Base-by-base conservation (phyloP, 2,113 vertebrate genomes). In the Chinchilla lanigera region DNA sequence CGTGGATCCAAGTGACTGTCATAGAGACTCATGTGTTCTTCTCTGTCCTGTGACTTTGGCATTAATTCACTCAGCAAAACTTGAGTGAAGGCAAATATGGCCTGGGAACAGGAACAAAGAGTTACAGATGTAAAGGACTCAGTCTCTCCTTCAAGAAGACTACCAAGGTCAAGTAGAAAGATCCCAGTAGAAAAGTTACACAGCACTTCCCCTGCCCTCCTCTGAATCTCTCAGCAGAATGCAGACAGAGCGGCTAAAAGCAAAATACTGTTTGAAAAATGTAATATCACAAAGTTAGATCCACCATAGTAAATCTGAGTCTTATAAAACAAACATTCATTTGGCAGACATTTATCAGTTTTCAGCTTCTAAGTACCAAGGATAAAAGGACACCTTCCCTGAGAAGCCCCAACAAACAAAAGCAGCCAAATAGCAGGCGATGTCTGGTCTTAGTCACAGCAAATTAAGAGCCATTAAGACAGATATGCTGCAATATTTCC, bases 401-500 rank as follows among this genome's bases (percentile, higher is more conserved):
- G 47, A 58, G 54, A n/a, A 41, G 5, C 50, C 67, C 33, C 14
- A 47, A 41, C 14, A 38, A 58, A 47, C 28, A 56, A 26, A 33
- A 50, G 30, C 26, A 16, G n/a, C 16, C 5, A 22, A 73, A 35
- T 7, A 52, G 22, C 13, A 28, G 41, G 2, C 30, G 22, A 12
- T 1, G 22, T 38, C 77, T 35, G 85, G n/a, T 50, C 22, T 33
- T 26, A 41, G 9, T 28, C 30, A 1, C 24, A 0, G 44, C 14
- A 10, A 80, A 20, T 41, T 22, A 22, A 44, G 30, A 3, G 28
- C 33, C 8, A 7, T 0, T 1, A 4, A 63, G 61, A 7, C 9
- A 6, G n/a, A 26, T 28, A 4, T 0, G 2, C 13, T 4, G 13
- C 5, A 3, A 7, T 28, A 11, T 1, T 56, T 24, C 69, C 7